Percentiles rank a stretch among this genome's conserved stretches.
Conservation (phyloP, 1,140 invertebrate genomes). For the Macrostomum lignano region DNA sequence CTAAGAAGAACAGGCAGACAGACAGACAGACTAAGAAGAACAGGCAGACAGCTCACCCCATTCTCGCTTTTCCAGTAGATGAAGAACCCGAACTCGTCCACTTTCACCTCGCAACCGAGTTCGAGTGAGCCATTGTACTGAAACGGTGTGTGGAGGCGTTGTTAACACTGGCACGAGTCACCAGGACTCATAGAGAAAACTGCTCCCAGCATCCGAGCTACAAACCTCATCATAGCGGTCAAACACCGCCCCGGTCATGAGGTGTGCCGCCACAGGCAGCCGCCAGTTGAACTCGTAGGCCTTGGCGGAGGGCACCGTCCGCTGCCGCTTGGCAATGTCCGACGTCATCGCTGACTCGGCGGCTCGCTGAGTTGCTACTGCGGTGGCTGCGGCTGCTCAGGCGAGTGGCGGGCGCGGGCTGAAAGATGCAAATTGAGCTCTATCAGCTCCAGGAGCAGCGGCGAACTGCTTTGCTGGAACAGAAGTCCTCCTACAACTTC, state of each 20-base stretch:
- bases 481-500: too few species aligned
- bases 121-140: slow-evolving; percentile 60
- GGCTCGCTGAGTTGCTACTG: too few species aligned
- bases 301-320: slow-evolving; percentile 44
- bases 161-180: too few species aligned
- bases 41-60: too few species aligned
- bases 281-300: slow-evolving; percentile 94
- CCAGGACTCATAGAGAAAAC: slow-evolving; percentile 7
- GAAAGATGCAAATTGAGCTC: too few species aligned
- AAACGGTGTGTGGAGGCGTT: slow-evolving; percentile 8
- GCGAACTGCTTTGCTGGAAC: too few species aligned
- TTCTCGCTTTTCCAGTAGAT: slow-evolving; percentile 97
- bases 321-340: slow-evolving; percentile 5
- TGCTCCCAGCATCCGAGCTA: background rate
- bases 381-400: too few species aligned
- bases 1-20: too few species aligned
- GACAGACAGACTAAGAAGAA: too few species aligned
- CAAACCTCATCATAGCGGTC: slow-evolving; percentile 73
- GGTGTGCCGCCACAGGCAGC: slow-evolving; percentile 54
- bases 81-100: slow-evolving; percentile 94
- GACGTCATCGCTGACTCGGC: too few species aligned
- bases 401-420: too few species aligned
- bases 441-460: too few species aligned
- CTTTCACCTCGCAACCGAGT: slow-evolving; percentile 57
- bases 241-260: slow-evolving; percentile 52